Base-by-base conservation (phyloP, 2,797 vertebrate genomes). In the Eptatretus atami region DNA sequence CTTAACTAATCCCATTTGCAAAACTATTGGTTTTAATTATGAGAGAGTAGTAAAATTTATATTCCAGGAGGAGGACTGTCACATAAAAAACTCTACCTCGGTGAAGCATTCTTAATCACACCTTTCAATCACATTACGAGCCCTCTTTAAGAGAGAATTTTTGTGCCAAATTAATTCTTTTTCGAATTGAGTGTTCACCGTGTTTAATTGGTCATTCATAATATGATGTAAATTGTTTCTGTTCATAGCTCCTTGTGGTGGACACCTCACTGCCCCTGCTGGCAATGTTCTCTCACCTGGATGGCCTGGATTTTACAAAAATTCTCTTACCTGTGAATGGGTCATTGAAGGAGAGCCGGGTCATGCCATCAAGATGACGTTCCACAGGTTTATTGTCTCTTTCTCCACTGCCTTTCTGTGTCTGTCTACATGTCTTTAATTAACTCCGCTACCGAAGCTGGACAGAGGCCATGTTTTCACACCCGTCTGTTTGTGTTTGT, bases 261-360 rank as follows among this genome's bases (percentile, higher is more conserved):
- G 57, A 10, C 57, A n/a, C 12, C 57, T 61, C 25, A n/a, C 57
- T 61, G 57, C 57, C n/a, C 57, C 57, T 61, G 57, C 25, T 61
- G 57, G 57, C 25, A 61, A 61, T 25, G 25, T 61, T 10, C 57
- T 61, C 9, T 61, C 57, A 61, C 57, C 57, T n/a, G 57, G 57
- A 61, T 61, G 57, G 57, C 57, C 57, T 10, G 57, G 57, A n/a
- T 25, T n/a, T n/a, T 61, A 61, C 57, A 61, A 61, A 61, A 25
- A 61, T 61, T 61, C 57, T 10, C 57, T 61, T 61, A 61, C n/a
- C 57, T 61, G 57, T 11, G 57, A 61, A 25, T 61, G 57, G 57
- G n/a, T 61, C n/a, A 61, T 61, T 61, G 57, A 61, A 61, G 57
- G n/a, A 25, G n/a, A 61, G 57, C 57, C n/a, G 57, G 57, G 57